These are phyloP conservation scores for Drosophila teissieri DNA, from an alignment of 1,140 invertebrate species.

Conservation along the genomic window DNA sequence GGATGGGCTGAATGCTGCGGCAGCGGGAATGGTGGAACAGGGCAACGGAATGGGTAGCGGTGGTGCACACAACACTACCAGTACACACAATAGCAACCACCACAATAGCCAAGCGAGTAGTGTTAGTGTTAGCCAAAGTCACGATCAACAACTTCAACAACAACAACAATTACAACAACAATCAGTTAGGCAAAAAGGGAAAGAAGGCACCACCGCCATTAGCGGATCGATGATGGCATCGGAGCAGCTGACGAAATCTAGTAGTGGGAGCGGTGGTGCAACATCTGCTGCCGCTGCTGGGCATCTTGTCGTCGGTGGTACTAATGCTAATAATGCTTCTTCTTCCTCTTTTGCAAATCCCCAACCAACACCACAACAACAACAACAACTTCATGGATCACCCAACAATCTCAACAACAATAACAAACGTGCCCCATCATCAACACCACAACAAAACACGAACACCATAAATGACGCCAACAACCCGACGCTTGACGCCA, in stretches of 20 bases:
- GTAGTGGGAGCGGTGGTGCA: constrained; percentile 82
- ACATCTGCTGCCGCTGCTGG: constrained; percentile 77
- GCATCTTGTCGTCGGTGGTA: constrained; percentile 83
- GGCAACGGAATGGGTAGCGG: constrained; percentile 51
- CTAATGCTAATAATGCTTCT: constrained; percentile 85
- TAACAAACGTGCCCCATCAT: constrained; percentile 70
- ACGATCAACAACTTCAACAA: constrained; percentile 55
- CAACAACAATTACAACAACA: constrained; percentile 49
- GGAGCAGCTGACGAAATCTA: constrained; percentile 82
- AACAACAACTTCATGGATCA: constrained; percentile 80
- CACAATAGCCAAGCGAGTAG: constrained; percentile 69
- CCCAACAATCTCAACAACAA: constrained; percentile 69
- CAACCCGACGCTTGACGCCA: constrained; percentile 71
- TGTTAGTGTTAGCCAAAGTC: constrained; percentile 56
- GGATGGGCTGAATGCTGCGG: constrained; percentile 2
- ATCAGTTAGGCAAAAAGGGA: constrained; percentile 84
- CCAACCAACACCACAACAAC: constrained; percentile 65
- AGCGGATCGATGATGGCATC: constrained; percentile 75
- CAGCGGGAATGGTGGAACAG: constrained; percentile 31
- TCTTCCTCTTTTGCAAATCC: constrained; percentile 85
- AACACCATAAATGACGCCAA: constrained; percentile 70
- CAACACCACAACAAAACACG: constrained; percentile 60
- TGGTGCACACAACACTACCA: constrained; percentile 57
- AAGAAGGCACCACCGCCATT: constrained; percentile 75
- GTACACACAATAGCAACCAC: constrained; percentile 57